Evolutionary conservation across 53 echinoderm and acorn worm genomes (phyloP).

Genomic region (Paelopatides confundens): DNA sequence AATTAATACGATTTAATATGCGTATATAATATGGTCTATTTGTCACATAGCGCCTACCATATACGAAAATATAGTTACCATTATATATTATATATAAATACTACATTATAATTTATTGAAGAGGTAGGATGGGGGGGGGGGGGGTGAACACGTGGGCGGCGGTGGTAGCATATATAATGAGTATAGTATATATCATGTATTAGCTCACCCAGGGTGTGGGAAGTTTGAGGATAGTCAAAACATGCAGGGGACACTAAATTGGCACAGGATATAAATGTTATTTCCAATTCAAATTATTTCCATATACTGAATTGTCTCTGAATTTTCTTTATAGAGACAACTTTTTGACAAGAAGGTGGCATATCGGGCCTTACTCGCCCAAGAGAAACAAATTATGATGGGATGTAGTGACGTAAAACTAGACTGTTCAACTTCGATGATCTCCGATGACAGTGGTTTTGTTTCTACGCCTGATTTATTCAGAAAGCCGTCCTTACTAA

Average conservation of each 20-base stretch:
- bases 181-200: not conserved
- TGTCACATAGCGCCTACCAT: too few relatives aligned
- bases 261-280: not conserved
- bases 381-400: conserved; percentile 76
- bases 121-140: too few relatives aligned
- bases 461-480: conserved; percentile 48
- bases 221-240: too few relatives aligned
- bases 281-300: not conserved
- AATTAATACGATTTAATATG: too few relatives aligned
- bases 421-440: conserved; percentile 68
- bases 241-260: too few relatives aligned
- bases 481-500: conserved; percentile 60
- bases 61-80: too few relatives aligned
- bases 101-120: too few relatives aligned
- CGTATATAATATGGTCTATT: too few relatives aligned
- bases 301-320: not conserved
- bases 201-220: too few relatives aligned
- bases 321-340: conserved; percentile 67
- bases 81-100: too few relatives aligned
- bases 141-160: too few relatives aligned
- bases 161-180: too few relatives aligned
- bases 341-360: conserved; percentile 93
- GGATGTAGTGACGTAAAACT: conserved; percentile 72
- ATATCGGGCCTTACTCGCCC: conserved; percentile 83
- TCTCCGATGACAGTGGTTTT: conserved; percentile 90